A percentile compares a stretch with the other conserved stretches of the same genome.
phyloP scores from a whole-genome alignment of 2,888 invertebrate genomes.

The Sphaerophoria taeniata region DNA sequence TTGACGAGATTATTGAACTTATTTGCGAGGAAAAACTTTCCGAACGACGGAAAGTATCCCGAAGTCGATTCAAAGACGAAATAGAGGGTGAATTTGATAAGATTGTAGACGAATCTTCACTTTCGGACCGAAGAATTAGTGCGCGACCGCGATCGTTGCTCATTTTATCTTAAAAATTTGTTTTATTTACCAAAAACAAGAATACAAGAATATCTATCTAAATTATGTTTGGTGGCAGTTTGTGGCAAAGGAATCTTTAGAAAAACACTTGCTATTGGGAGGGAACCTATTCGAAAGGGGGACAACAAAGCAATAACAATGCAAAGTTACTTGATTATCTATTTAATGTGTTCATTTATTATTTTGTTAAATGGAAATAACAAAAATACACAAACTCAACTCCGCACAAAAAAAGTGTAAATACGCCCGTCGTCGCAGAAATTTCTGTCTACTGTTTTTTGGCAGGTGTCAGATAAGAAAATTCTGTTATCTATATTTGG shows the following conservation, averaged over 20 bases:
- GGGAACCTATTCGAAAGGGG: slow-evolving; percentile 1
- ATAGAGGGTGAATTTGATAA: slow-evolving; percentile 84
- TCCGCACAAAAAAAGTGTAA: slow-evolving; percentile 61
- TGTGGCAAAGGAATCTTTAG: background rate
- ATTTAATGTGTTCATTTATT: slow-evolving; percentile 32
- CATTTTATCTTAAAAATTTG: slow-evolving; percentile 75
- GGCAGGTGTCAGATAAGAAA: slow-evolving; percentile 41
- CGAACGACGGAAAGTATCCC: slow-evolving; percentile 81
- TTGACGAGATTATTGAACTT: slow-evolving; percentile 78
- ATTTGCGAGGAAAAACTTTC: slow-evolving; percentile 81
- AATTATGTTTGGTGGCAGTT: slow-evolving; percentile 31
- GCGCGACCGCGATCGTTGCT: slow-evolving; percentile 78
- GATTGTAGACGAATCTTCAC: slow-evolving; percentile 78
- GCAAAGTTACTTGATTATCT: slow-evolving; percentile 34
- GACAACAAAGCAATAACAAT: slow-evolving; percentile 6
- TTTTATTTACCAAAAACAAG: background rate
- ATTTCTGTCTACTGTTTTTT: slow-evolving; percentile 26
- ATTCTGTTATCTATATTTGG: slow-evolving; percentile 21
- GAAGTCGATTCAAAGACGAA: slow-evolving; percentile 82
- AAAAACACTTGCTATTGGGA: background rate
- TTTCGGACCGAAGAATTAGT: slow-evolving; percentile 80
- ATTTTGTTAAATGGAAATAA: slow-evolving; percentile 40
- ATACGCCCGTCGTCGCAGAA: slow-evolving; percentile 67
- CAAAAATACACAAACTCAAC: slow-evolving; percentile 57
- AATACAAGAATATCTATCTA: slow-evolving; percentile 13